Percentiles rank a stretch among this genome's conserved stretches.
phyloP scores from a whole-genome alignment of 2,113 vertebrate genomes.

The Laticauda laticaudata region DNA sequence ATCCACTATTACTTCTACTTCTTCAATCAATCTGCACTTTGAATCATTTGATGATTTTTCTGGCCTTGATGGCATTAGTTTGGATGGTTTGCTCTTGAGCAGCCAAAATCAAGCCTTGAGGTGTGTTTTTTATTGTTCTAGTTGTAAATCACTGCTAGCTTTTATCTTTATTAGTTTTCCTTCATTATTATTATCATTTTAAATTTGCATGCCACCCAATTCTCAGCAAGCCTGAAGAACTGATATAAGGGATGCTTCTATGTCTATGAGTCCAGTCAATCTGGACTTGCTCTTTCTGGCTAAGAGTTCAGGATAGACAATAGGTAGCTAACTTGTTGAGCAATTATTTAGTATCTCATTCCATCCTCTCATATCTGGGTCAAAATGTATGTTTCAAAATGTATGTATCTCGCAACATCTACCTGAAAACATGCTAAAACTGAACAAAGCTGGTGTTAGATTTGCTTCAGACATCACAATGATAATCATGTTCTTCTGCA shows the following conservation, averaged over 20 bases:
- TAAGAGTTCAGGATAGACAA: not conserved
- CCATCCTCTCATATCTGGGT: not conserved
- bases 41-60: too few relatives aligned
- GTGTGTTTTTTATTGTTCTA: too few relatives aligned
- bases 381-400: not conserved
- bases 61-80: too few relatives aligned
- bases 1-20: too few relatives aligned
- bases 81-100: too few relatives aligned
- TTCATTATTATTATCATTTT: not conserved
- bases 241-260: not conserved
- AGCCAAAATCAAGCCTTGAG: too few relatives aligned
- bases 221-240: not conserved
- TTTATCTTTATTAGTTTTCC: too few relatives aligned
- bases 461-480: not conserved
- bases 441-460: not conserved
- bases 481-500: not conserved
- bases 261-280: not conserved
- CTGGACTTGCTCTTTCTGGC: not conserved
- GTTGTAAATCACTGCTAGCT: too few relatives aligned
- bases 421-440: not conserved
- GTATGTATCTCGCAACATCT: not conserved
- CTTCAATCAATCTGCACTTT: too few relatives aligned
- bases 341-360: not conserved
- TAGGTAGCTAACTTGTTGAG: not conserved
- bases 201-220: not conserved